A percentile compares a stretch with the other conserved stretches of the same genome.
phyloP scores from a whole-genome alignment of 2,797 vertebrate genomes.

The Gouania willdenowi region DNA sequence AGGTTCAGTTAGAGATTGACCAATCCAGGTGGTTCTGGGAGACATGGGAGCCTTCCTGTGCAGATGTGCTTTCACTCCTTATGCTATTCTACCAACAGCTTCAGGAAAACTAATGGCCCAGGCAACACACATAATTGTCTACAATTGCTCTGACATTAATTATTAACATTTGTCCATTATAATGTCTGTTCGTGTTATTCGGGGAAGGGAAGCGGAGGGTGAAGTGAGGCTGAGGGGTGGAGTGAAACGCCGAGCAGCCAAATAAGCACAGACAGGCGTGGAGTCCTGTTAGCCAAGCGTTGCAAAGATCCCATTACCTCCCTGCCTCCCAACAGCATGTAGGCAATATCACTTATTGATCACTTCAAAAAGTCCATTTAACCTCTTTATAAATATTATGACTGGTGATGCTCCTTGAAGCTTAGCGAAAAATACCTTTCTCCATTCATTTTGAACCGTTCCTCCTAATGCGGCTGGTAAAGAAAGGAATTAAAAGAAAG shows the following conservation, averaged over 20 bases:
- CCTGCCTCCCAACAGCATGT: slow-evolving; percentile 62
- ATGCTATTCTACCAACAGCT: slow-evolving; percentile 32
- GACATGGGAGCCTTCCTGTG: slow-evolving; percentile 21
- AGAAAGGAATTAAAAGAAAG: no score
- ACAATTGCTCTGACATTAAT: slow-evolving; percentile 81
- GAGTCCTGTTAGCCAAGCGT: slow-evolving; percentile 67
- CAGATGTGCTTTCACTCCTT: slow-evolving; percentile 33
- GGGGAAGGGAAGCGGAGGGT: slow-evolving; percentile 39
- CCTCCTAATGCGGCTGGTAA: no score
- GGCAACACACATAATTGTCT: slow-evolving; percentile 79
- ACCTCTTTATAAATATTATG: slow-evolving; percentile 76
- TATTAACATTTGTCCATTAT: slow-evolving; percentile 74
- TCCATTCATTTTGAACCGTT: no score
- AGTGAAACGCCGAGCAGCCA: slow-evolving; percentile 41
- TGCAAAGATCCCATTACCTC: slow-evolving; percentile 72
- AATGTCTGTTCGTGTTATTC: slow-evolving; percentile 51
- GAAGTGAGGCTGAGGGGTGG: slow-evolving; percentile 22
- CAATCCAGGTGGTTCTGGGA: slow-evolving; percentile 28
- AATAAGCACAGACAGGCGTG: slow-evolving; percentile 54
- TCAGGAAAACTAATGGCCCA: slow-evolving; percentile 76
- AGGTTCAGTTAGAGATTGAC: no score
- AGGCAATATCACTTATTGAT: slow-evolving; percentile 75
- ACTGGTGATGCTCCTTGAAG: slow-evolving; percentile 60
- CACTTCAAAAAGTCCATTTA: slow-evolving; percentile 74
- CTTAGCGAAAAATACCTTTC: slow-evolving; percentile 35